These are phyloP conservation scores for Lepidochitona cinerea DNA, from an alignment of 2,888 invertebrate species.

Conservation along the genomic window DNA sequence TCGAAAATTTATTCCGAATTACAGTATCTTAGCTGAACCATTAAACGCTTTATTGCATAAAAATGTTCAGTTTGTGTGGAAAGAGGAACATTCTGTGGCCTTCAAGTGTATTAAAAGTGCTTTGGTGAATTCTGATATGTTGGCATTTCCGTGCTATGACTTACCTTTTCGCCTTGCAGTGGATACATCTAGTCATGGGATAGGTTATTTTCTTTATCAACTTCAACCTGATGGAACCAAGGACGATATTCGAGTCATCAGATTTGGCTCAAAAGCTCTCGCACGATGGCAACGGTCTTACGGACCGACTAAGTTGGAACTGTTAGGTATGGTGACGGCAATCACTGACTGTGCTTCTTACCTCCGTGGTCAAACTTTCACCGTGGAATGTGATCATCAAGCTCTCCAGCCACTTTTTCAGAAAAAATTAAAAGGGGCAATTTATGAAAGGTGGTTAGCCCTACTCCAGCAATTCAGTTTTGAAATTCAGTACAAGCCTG, in stretches of 20 bases:
- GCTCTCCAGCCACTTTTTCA: slow-evolving; percentile 4
- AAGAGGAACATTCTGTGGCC: background rate
- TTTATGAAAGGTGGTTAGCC: slow-evolving; percentile 2
- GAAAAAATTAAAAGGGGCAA: background rate
- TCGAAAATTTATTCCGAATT: slow-evolving; percentile 12
- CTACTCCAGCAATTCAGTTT: slow-evolving; percentile 3
- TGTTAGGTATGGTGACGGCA: background rate
- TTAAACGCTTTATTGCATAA: background rate
- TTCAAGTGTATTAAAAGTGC: slow-evolving; percentile 3
- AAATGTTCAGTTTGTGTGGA: slow-evolving; percentile 10
- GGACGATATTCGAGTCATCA: background rate
- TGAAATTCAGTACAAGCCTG: background rate
- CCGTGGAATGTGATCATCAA: slow-evolving; percentile 5
- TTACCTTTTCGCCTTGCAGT: slow-evolving; percentile 11
- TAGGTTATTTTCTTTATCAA: slow-evolving; percentile 4
- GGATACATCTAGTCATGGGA: slow-evolving; percentile 12
- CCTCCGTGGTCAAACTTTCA: background rate
- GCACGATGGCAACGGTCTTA: background rate
- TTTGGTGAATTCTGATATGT: slow-evolving; percentile 10
- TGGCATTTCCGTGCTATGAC: slow-evolving; percentile 17
- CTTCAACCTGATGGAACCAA: background rate
- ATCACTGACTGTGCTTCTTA: background rate
- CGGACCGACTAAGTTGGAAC: background rate
- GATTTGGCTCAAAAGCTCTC: background rate
- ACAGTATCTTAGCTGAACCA: background rate